These are phyloP conservation scores for Theristicus caerulescens DNA, from an alignment of 2,113 vertebrate genomes.

Conservation along the genomic window DNA sequence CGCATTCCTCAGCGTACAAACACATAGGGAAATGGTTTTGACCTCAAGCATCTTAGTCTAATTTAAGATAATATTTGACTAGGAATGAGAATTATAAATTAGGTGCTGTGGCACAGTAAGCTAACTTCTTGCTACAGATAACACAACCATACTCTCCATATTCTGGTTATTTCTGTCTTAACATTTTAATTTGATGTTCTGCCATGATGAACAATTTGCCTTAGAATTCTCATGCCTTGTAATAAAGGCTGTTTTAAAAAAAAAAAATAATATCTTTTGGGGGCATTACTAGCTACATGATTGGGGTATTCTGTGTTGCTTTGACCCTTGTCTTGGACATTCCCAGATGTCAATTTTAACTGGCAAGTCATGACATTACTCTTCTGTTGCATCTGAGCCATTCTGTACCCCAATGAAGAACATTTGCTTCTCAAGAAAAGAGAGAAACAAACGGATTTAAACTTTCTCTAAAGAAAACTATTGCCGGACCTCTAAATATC, in stretches of 20 bases:
- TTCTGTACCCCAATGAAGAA: conserved; percentile 54
- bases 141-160: neutral
- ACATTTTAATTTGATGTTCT: conserved; percentile 64
- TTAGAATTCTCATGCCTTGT: conserved; percentile 69
- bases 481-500: conserved; percentile 34
- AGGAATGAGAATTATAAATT: conserved; percentile 12
- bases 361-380: conserved; percentile 56
- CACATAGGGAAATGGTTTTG: neutral
- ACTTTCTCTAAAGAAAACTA: conserved; percentile 59
- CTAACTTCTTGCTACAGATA: conserved; percentile 28
- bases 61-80: conserved; percentile 29
- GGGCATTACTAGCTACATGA: conserved; percentile 46
- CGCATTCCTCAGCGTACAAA: neutral
- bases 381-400: conserved; percentile 59
- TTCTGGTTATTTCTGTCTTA: conserved; percentile 54
- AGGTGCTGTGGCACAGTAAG: conserved; percentile 45
- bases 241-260: conserved; percentile 60
- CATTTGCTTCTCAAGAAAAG: conserved; percentile 64
- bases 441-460: conserved; percentile 59
- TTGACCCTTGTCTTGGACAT: conserved; percentile 54
- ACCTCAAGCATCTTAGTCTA: conserved; percentile 17
- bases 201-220: conserved; percentile 72
- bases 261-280: conserved; percentile 1
- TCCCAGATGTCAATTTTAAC: conserved; percentile 63
- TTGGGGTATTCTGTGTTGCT: conserved; percentile 35